These are phyloP conservation scores for Crax fasciolata DNA, from an alignment of 2,797 vertebrate species.

Conservation along the genomic window DNA sequence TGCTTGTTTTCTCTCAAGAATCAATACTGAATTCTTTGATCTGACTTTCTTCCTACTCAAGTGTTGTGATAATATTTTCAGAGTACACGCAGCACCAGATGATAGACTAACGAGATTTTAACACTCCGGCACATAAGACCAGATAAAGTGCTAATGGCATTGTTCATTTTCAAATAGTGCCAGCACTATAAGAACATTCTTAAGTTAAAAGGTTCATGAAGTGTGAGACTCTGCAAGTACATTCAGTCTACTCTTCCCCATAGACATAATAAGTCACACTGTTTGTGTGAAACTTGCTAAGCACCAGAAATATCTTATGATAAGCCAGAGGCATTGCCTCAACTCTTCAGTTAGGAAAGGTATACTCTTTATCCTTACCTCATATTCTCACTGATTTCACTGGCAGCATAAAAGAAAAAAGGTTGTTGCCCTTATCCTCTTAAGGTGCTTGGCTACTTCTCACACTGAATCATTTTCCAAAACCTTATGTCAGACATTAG, in stretches of 20 bases:
- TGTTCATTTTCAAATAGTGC: conserved; percentile 20
- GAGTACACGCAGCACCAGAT: not conserved
- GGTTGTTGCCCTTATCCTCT: not conserved
- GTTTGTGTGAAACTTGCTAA: not conserved
- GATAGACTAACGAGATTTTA: conserved; percentile 11
- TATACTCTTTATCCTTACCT: not conserved
- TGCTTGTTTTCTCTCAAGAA: not conserved
- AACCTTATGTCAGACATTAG: not conserved
- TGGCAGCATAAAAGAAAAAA: not conserved
- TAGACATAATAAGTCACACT: not conserved
- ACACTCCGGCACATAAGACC: not conserved
- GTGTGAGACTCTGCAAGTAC: not conserved
- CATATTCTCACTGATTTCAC: not conserved
- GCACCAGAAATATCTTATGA: not conserved
- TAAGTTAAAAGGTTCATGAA: conserved; percentile 11
- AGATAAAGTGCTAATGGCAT: not conserved
- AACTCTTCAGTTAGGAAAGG: not conserved
- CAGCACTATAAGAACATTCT: not conserved
- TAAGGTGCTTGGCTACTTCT: not conserved
- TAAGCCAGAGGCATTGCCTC: fast-evolving
- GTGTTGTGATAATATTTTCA: not conserved
- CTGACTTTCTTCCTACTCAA: not conserved
- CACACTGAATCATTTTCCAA: not conserved
- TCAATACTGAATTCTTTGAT: not conserved
- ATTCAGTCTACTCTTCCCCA: not conserved